Base-by-base conservation (phyloP, 2,888 invertebrate species). In the Nipponacmea schrenckii region DNA sequence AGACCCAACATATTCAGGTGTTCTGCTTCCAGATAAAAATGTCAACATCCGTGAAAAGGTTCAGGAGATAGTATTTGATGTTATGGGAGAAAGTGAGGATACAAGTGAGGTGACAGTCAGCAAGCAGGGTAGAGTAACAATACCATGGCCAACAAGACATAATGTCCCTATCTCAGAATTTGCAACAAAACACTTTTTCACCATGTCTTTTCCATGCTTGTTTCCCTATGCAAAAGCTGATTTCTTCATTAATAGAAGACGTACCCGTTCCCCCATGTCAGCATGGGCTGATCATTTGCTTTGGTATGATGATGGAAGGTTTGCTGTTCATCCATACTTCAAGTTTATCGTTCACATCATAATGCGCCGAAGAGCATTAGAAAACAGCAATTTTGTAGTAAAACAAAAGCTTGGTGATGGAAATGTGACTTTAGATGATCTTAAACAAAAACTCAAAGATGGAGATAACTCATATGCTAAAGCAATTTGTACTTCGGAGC, bases 311-410 rank as follows among this genome's bases (percentile, higher is more conserved):
- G 73, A 73, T 70, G 72, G 67, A n/a, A 15, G 74, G 0, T 77
- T 77, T 77, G 73, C 76, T 26, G 24, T 48, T 24, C 75, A 79
- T 20, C 71, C 68, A 17, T 79, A 75, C 46, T 79, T 77, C 56
- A 77, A 79, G 67, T 76, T 79, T 69, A 62, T 79, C 44, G 77
- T 72, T 7, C 78, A 74, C 64, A 78, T 77, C 31, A 77, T 80
- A 17, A 74, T 72, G 68, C 62, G 75, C 65, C 78, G 79, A 72
- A 67, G 70, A 44, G 65, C 78, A 62, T 12, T 79, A 24, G 76
- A 81, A 62, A 44, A 70, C 3, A 68, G 74, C 44, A 73, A n/a
- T n/a, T 79, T 64, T 66, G 75, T 80, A 50, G 68, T 76, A 10
- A 73, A 73, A 1, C 80, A 80, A 74, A 45, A 79, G 64, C 69